A percentile compares a stretch with the other conserved stretches of the same genome.
Conservation (phyloP, 2,113 vertebrate species). For the Mastomys coucha region DNA sequence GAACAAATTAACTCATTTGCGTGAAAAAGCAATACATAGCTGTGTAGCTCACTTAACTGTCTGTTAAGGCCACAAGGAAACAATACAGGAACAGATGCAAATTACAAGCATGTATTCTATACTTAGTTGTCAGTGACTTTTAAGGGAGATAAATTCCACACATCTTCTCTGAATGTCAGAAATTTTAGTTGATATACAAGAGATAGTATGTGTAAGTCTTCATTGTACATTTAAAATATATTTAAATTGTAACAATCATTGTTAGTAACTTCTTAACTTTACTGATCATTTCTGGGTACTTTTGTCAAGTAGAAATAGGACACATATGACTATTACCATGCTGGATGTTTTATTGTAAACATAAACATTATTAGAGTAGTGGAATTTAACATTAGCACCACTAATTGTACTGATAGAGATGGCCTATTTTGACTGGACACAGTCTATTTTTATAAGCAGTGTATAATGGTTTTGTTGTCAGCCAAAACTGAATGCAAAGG, state of each 20-base stretch:
- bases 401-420: background rate
- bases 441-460: slow-evolving; percentile 10
- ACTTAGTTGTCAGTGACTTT: background rate
- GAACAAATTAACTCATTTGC: background rate
- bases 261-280: background rate
- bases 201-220: background rate
- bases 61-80: background rate
- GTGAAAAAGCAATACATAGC: background rate
- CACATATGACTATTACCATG: background rate
- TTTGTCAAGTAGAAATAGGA: background rate
- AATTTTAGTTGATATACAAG: background rate
- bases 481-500: background rate
- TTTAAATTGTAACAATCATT: background rate
- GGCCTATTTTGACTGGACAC: background rate
- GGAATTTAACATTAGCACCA: background rate
- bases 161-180: background rate
- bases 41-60: background rate
- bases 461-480: background rate
- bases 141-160: background rate
- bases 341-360: background rate
- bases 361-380: slow-evolving; percentile 34
- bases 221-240: background rate
- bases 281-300: background rate
- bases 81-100: background rate
- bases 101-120: background rate